Base-by-base conservation (phyloP, 1,140 invertebrate genomes). In the Drosophila setifemur region DNA sequence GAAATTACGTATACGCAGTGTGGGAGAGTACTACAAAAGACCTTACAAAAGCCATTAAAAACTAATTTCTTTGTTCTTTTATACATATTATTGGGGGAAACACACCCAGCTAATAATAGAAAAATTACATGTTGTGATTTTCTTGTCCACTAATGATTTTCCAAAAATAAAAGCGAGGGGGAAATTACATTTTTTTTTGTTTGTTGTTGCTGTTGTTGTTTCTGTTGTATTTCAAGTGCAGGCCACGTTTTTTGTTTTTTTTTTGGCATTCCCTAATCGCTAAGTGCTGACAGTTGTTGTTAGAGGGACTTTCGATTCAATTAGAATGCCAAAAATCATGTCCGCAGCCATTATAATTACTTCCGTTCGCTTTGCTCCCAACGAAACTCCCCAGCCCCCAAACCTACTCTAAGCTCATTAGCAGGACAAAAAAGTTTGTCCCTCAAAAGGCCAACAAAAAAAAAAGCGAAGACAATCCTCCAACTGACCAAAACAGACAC, bases 261-360 rank as follows among this genome's bases (percentile, higher is more conserved):
- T 26, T 58, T 40, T 1, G 5, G n/a, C 11, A 16, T 16, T 9
- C 7, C 5, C 19, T 18, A 42, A 14, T 11, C n/a, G 12, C 7
- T 11, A 25, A 57, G 16, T 21, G 16, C 58, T 33, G n/a, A n/a
- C 16, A 21, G 37, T 25, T 37, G 19, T 60, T 21, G 31, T 11
- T 8, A 7, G 28, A 31, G 21, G 44, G 58, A 44, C 26, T 9
- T 31, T 44, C 61, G 63, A 83, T 82, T 82, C 79, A 83, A 82
- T 82, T 82, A 83, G 68, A 73, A 82, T 83, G 78, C 57, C 78
- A 83, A 83, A 83, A 83, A 73, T 85, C 78, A 83, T 78, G 79
- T 70, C 69, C 63, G 40, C 58, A 78, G 64, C 57, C 73, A 85
- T 85, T 68, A 85, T 85, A 83, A 83, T 85, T 83, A 79, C 79